phyloP scores from a whole-genome alignment of 2,888 invertebrate genomes.

The Itoplectis maculator region DNA sequence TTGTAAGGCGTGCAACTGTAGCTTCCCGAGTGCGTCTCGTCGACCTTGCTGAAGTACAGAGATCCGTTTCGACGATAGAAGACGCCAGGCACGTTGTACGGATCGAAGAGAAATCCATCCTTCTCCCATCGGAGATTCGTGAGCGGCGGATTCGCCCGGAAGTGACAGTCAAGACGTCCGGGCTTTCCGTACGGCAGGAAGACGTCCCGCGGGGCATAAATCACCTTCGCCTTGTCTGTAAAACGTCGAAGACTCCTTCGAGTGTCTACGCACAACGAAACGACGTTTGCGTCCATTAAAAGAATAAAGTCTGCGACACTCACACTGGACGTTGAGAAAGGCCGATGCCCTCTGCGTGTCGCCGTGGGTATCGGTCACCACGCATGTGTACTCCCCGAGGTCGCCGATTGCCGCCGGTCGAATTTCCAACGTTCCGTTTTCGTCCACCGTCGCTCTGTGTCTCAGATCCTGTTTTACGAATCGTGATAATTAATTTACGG shows the following conservation, averaged over 20 bases:
- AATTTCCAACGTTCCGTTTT: slow-evolving; percentile 93
- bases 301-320: slow-evolving; percentile 81
- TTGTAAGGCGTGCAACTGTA: slow-evolving; percentile 97
- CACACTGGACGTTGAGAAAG: slow-evolving; percentile 96
- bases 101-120: slow-evolving; percentile 95
- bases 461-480: slow-evolving; percentile 86
- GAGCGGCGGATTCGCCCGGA: slow-evolving; percentile 95
- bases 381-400: slow-evolving; percentile 94
- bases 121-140: slow-evolving; percentile 97
- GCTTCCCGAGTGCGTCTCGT: slow-evolving; percentile 93
- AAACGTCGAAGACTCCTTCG: slow-evolving; percentile 66
- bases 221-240: slow-evolving; percentile 95
- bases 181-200: slow-evolving; percentile 93
- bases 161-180: slow-evolving; percentile 95
- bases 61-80: slow-evolving; percentile 94
- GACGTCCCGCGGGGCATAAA: slow-evolving; percentile 93
- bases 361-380: slow-evolving; percentile 90
- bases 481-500: slow-evolving; percentile 1
- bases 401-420: slow-evolving; percentile 92
- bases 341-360: slow-evolving; percentile 93
- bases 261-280: slow-evolving; percentile 5
- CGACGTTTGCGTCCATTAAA: slow-evolving; percentile 12
- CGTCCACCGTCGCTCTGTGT: slow-evolving; percentile 87
- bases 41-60: slow-evolving; percentile 92
- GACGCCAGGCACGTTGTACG: slow-evolving; percentile 94